Percentiles rank a stretch among this genome's conserved stretches.
These are phyloP conservation scores for Heliconius himera DNA, from an alignment of 1,140 invertebrate genomes.

Conservation along the genomic window DNA sequence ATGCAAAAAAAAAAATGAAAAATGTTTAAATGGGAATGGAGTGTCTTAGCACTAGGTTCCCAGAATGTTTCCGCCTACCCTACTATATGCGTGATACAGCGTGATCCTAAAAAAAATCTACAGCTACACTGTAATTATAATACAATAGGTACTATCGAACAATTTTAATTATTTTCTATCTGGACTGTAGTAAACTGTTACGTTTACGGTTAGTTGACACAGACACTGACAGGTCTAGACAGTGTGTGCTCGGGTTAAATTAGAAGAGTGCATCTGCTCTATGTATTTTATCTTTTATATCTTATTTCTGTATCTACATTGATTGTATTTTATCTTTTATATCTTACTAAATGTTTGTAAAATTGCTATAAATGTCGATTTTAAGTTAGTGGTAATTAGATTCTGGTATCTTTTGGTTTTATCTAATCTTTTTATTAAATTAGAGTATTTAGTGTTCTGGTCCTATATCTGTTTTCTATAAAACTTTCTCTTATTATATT, in stretches of 20 bases:
- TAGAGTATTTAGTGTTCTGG: neutral
- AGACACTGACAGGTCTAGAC: slow-evolving; percentile 45
- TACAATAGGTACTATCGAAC: neutral
- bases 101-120: too few relatives aligned
- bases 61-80: too few relatives aligned
- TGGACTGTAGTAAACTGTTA: slow-evolving; percentile 14
- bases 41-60: too few relatives aligned
- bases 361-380: neutral
- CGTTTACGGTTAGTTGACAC: slow-evolving; percentile 40
- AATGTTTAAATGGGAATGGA: too few relatives aligned
- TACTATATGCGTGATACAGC: too few relatives aligned
- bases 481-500: too few relatives aligned
- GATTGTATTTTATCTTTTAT: neutral
- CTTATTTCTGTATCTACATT: neutral
- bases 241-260: slow-evolving; percentile 30
- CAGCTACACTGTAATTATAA: neutral
- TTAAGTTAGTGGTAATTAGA: neutral
- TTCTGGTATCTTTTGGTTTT: slow-evolving; percentile 7
- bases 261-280: slow-evolving; percentile 13
- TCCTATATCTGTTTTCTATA: too few relatives aligned
- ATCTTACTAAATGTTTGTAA: neutral
- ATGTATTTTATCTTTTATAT: slow-evolving; percentile 9
- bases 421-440: neutral
- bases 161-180: slow-evolving; percentile 13
- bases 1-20: too few relatives aligned